A percentile compares a stretch with the other conserved stretches of the same genome.
phyloP scores from a whole-genome alignment of 2,113 vertebrate species.

The Podarcis raffonei region DNA sequence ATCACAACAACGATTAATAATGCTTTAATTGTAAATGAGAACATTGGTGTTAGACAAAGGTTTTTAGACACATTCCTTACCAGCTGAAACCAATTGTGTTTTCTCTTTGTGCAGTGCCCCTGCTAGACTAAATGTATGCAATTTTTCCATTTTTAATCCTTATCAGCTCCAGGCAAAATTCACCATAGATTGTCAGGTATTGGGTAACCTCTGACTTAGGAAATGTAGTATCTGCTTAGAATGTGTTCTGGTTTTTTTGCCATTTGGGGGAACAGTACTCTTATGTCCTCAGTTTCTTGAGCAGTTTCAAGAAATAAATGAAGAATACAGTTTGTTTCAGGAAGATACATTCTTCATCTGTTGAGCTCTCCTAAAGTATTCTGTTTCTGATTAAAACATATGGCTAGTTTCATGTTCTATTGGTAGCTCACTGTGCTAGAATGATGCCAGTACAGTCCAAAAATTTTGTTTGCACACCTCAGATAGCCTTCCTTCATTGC shows the following conservation, averaged over 20 bases:
- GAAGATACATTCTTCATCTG: background rate
- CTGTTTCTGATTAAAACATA: slow-evolving; percentile 18
- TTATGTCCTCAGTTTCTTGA: accelerated
- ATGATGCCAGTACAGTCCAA: slow-evolving; percentile 5
- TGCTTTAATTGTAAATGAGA: too few relatives aligned
- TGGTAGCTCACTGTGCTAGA: background rate
- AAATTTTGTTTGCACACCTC: slow-evolving; percentile 58
- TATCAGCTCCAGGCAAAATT: too few relatives aligned
- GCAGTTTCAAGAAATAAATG: background rate
- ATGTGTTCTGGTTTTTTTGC: background rate
- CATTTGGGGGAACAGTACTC: background rate
- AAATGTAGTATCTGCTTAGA: too few relatives aligned
- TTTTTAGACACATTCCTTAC: too few relatives aligned
- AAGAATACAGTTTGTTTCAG: slow-evolving; percentile 2
- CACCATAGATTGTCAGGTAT: too few relatives aligned
- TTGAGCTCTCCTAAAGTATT: background rate
- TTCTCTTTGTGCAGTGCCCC: too few relatives aligned
- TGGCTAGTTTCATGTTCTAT: slow-evolving; percentile 14
- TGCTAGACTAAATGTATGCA: too few relatives aligned
- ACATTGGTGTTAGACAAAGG: too few relatives aligned
- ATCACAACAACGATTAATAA: too few relatives aligned
- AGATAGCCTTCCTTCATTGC: slow-evolving; percentile 17
- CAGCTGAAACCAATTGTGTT: too few relatives aligned
- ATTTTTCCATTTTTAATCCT: too few relatives aligned
- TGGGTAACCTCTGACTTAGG: too few relatives aligned